Base-by-base conservation (phyloP, 2,113 vertebrate species). In the Tursiops truncatus region DNA sequence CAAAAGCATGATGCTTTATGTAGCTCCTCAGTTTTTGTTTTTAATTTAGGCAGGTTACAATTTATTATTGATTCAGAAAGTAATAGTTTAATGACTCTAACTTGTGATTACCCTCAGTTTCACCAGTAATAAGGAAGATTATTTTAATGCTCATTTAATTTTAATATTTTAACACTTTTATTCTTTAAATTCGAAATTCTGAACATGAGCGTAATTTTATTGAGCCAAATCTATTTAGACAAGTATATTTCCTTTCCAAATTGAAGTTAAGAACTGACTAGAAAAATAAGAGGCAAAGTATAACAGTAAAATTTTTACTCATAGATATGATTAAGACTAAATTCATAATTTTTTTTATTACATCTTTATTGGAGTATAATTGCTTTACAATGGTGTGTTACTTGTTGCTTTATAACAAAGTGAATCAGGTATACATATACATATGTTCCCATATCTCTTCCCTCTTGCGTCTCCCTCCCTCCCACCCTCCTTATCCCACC, bases 211-310 rank as follows among this genome's bases (percentile, higher is more conserved):
- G 36, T 62, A 90, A 15, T 87, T 50, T n/a, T 17, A 58, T 41
- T 91, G 38, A 91, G 1, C 9, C 47, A 91, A 90, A 87, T 95
- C 25, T 91, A 53, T 77, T 62, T 82, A 85, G 28, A 73, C n/a
- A 93, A 93, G 4, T 86, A 21, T 92, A 86, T 97, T 96, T 97
- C 17, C 25, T 58, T 86, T 86, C 33, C 5, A 77, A 44, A 67
- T 77, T 44, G 10, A 92, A 67, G 20, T 81, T n/a, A 86, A 87
- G 33, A 90, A 60, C 11, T 62, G 23, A 9, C 50, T 80, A 47
- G 58, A 17, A 96, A 33, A 89, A 14, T 68, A 76, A 96, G n/a
- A 85, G 77, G 5, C 10, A 95, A 85, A 82, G 4, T 71, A 56
- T 38, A 23, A 21, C 6, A 79, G 17, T 73, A 88, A 85, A 10